Percentiles rank a stretch among this genome's conserved stretches.
Conservation (phyloP, 37 sponge, comb jelly and placozoan species). For the Corticium candelabrum region DNA sequence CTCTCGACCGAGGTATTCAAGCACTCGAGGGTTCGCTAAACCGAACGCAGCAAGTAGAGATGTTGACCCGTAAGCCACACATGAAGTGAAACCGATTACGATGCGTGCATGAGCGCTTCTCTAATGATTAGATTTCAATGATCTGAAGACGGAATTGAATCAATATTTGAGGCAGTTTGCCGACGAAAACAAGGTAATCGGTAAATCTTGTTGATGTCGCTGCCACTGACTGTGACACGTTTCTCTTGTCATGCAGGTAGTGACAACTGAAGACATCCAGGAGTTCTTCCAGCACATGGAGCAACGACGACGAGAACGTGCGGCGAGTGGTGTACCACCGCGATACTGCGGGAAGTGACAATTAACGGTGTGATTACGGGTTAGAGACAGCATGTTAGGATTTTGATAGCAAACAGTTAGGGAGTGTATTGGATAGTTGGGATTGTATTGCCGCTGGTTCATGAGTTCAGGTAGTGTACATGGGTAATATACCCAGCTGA, state of each 20-base stretch:
- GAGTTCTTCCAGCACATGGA: constrained; percentile 75
- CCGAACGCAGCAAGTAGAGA: constrained; percentile 59
- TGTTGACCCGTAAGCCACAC: constrained; percentile 39
- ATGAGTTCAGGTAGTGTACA: too few species aligned
- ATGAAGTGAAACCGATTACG: background rate
- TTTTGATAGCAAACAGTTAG: too few species aligned
- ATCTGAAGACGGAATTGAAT: constrained; percentile 48
- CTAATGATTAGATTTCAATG: constrained; percentile 42
- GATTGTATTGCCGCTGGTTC: too few species aligned
- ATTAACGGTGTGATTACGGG: too few species aligned
- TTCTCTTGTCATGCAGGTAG: constrained; percentile 26
- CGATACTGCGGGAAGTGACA: too few species aligned
- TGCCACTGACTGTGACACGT: too few species aligned
- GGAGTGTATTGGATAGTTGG: too few species aligned
- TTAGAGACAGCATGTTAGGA: too few species aligned
- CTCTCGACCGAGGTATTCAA: constrained; percentile 39
- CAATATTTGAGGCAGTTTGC: constrained; percentile 61
- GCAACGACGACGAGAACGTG: constrained; percentile 21
- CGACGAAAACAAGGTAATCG: constrained; percentile 31
- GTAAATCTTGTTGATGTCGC: background rate
- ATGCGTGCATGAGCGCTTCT: background rate
- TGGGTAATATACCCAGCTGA: too few species aligned
- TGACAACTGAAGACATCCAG: constrained; percentile 60
- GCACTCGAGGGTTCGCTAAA: constrained; percentile 36
- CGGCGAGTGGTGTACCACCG: constrained; percentile 56